These are phyloP conservation scores for Molanna angustata DNA, from an alignment of 2,888 invertebrate genomes.

Conservation along the genomic window DNA sequence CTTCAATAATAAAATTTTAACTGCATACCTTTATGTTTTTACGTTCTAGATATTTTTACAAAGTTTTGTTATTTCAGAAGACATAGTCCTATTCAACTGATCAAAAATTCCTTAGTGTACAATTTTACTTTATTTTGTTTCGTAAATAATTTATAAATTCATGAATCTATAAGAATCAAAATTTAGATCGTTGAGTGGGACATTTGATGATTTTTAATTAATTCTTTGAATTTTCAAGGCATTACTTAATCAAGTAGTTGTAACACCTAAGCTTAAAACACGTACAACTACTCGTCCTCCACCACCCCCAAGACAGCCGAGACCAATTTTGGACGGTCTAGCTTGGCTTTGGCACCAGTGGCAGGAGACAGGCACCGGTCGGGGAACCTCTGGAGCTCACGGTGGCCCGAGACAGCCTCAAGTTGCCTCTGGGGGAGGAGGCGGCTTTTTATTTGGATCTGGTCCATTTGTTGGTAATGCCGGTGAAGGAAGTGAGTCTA, in stretches of 20 bases:
- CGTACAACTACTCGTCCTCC: constrained; percentile 43
- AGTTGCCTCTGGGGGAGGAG: constrained; percentile 34
- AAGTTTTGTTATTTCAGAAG: no score
- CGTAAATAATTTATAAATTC: constrained; percentile 6
- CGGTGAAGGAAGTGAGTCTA: constrained; percentile 51
- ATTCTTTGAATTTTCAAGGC: constrained; percentile 42
- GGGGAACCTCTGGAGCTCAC: constrained; percentile 39
- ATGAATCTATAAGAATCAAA: constrained; percentile 30
- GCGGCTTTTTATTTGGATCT: constrained; percentile 49
- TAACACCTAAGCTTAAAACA: constrained; percentile 50
- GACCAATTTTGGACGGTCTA: constrained; percentile 55
- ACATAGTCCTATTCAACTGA: no score
- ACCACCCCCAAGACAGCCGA: constrained; percentile 45
- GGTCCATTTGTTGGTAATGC: constrained; percentile 54
- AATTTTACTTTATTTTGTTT: no score
- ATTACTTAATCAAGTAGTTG: constrained; percentile 58
- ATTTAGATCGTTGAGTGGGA: not conserved
- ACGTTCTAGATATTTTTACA: no score
- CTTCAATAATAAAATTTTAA: no score
- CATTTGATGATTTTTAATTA: not conserved
- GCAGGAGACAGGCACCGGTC: constrained; percentile 52
- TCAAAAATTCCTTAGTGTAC: no score
- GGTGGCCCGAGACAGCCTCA: constrained; percentile 36
- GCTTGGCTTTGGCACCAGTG: constrained; percentile 60
- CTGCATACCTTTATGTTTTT: no score